These are phyloP conservation scores for Dastarcus helophoroides DNA, from an alignment of 2,888 invertebrate species.

Conservation along the genomic window DNA sequence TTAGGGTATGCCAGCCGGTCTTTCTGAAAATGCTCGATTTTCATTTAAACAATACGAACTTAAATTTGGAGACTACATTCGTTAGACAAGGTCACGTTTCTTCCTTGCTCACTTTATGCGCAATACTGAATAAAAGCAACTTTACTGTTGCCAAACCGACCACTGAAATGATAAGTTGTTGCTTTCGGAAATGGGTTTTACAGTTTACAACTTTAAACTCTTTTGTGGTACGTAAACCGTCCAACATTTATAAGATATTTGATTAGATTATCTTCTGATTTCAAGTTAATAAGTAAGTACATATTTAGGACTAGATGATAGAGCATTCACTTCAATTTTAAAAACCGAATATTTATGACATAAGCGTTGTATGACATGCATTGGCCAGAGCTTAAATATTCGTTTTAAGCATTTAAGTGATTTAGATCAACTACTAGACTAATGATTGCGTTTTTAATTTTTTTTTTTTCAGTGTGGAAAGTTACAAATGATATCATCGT, in stretches of 20 bases:
- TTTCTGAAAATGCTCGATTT: slow-evolving; percentile 45
- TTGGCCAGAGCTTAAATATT: too few relatives aligned
- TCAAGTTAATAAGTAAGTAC: too few relatives aligned
- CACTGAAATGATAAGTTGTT: slow-evolving; percentile 24
- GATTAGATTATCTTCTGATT: too few relatives aligned
- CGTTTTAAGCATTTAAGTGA: too few relatives aligned
- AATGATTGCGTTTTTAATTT: slow-evolving; percentile 2
- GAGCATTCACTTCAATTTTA: too few relatives aligned
- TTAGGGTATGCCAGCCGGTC: slow-evolving; percentile 40
- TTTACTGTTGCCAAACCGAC: neutral
- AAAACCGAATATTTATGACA: too few relatives aligned
- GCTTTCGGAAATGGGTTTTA: slow-evolving; percentile 40
- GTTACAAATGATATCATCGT: slow-evolving; percentile 1
- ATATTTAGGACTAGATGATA: too few relatives aligned
- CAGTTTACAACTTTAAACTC: slow-evolving; percentile 34
- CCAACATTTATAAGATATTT: too few relatives aligned
- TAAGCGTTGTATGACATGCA: too few relatives aligned
- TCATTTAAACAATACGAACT: slow-evolving; percentile 46
- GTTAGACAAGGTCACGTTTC: slow-evolving; percentile 47
- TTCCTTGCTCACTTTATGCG: slow-evolving; percentile 38
- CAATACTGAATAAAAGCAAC: slow-evolving; percentile 1
- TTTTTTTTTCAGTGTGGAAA: slow-evolving; percentile 3
- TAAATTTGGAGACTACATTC: slow-evolving; percentile 38
- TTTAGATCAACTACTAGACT: too few relatives aligned
- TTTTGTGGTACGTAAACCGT: slow-evolving; percentile 34